Conservation (phyloP, 2,888 invertebrate genomes). For the Luperina testacea region DNA sequence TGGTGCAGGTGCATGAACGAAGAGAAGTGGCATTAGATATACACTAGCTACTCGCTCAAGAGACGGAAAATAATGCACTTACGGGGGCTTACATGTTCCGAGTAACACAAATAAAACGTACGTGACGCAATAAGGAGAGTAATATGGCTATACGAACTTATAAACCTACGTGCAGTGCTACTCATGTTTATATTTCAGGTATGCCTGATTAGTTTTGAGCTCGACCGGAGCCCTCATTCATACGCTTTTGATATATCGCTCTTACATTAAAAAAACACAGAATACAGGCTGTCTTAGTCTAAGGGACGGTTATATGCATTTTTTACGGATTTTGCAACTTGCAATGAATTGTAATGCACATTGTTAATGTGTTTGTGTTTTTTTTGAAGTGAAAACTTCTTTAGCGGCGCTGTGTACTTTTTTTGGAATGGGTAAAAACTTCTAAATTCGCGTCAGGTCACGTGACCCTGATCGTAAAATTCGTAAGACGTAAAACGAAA, state of each 20-base stretch:
- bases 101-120: constrained; percentile 47
- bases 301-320: too few species aligned
- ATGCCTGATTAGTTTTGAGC: neutral
- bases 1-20: constrained; percentile 52
- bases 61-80: constrained; percentile 53
- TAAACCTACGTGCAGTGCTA: neutral
- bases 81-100: constrained; percentile 35
- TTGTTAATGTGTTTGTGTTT: too few species aligned
- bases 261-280: too few species aligned
- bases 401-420: too few species aligned
- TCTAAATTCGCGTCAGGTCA: too few species aligned
- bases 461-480: too few species aligned
- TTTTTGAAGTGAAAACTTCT: too few species aligned
- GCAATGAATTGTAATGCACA: too few species aligned
- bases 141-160: constrained; percentile 1
- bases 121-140: constrained; percentile 39
- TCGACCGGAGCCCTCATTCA: neutral
- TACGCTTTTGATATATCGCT: neutral
- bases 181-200: neutral
- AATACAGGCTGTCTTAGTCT: too few species aligned
- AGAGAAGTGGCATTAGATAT: constrained; percentile 49
- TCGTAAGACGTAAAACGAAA: too few species aligned
- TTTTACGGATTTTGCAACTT: too few species aligned
- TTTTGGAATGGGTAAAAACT: too few species aligned
- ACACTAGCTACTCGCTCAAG: constrained; percentile 34